Conservation (phyloP, 2,797 vertebrate genomes). For the Spea hammondii region DNA sequence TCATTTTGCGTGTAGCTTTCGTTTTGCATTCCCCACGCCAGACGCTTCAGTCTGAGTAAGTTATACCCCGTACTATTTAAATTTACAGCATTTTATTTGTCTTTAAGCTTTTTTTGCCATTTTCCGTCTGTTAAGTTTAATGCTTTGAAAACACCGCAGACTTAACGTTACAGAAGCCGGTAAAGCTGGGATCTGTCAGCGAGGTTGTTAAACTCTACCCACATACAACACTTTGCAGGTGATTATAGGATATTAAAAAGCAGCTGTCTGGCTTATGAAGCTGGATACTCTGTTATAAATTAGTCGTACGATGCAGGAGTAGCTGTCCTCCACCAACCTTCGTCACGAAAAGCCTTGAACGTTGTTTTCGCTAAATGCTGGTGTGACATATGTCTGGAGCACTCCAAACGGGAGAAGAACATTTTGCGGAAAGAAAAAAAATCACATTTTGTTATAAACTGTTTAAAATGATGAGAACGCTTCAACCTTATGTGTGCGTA, state of each 20-base stretch:
- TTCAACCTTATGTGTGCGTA: too few species aligned
- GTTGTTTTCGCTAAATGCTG: too few species aligned
- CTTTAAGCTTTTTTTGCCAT: not conserved
- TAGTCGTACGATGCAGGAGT: not conserved
- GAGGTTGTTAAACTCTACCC: not conserved
- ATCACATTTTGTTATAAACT: too few species aligned
- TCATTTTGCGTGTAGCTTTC: too few species aligned
- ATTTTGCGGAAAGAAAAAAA: too few species aligned
- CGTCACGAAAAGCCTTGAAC: too few species aligned
- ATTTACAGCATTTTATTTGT: not conserved
- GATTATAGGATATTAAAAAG: constrained; percentile 38
- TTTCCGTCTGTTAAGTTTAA: not conserved
- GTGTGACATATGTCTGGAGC: too few species aligned
- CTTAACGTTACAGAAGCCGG: not conserved
- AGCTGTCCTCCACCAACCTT: not conserved
- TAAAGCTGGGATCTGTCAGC: not conserved
- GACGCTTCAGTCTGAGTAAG: too few species aligned
- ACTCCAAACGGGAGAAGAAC: too few species aligned
- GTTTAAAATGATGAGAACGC: too few species aligned
- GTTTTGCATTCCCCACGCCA: too few species aligned
- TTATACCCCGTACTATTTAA: not conserved
- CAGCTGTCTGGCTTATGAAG: constrained; percentile 16
- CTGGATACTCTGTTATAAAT: constrained; percentile 30
- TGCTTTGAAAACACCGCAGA: not conserved
- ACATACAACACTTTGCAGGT: constrained; percentile 2